Evolutionary conservation across 2,113 vertebrate species (phyloP), one percentile per base, ranked within the genome.

Genomic region (Lamprotornis superbus): DNA sequence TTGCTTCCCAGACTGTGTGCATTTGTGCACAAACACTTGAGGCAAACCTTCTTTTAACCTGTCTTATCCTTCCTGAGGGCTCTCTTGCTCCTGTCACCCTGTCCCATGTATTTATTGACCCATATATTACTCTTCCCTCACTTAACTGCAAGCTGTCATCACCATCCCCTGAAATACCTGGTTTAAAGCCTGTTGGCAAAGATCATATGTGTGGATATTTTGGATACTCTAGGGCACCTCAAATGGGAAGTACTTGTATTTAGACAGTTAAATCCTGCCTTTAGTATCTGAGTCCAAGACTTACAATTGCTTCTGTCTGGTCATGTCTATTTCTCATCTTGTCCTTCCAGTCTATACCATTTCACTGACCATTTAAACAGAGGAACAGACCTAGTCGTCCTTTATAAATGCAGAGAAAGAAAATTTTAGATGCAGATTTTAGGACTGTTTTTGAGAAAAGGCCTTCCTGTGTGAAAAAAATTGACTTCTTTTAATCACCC

Each of bases 121-220:
- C 3, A 0, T 52, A 52, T 52, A 83, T 28, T 93, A 84, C 90
- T 93, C 44, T 81, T 95, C 95, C 94, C 83, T 96, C 86, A 91
- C 89, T 93, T 93, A 87, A 75, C 86, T 93, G 89, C 76, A 77
- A 83, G 80, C 89, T 96, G 95, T 94, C 94, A 95, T 94, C 95
- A 95, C 96, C 81, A 95, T 78, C 11, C 64, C 27, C 80, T 92
- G 91, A 94, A 3, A 0, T 75, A 95, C 89, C 95, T 93, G 86
- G 55, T 91, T 89, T 97, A 96, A 97, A 96, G 96, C 95, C 96
- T 96, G 80, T 92, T 97, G 95, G 95, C 95, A 96, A 97, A 94
- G 86, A 97, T 96, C 94, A 94, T 95, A 96, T 93, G 96, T 96
- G 96, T 92, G 89, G 95, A 75, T 95, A 86, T 90, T 85, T 84